These are phyloP conservation scores for Notospermus geniculatus DNA, from an alignment of 1,140 invertebrate genomes.

Conservation along the genomic window DNA sequence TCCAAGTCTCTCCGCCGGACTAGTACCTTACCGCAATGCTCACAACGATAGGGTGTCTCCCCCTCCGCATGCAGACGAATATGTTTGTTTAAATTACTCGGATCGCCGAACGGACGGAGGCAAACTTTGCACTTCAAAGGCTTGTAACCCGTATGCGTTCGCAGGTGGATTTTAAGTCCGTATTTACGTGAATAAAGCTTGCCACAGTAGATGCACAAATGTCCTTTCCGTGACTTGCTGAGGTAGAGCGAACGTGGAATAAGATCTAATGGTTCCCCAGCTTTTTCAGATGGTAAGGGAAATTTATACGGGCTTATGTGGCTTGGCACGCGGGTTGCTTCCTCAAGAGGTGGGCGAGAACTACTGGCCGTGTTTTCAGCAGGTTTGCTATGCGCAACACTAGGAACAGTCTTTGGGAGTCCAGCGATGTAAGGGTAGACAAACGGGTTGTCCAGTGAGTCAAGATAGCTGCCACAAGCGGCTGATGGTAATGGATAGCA, in stretches of 20 bases:
- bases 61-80: slow-evolving; percentile 55
- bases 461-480: too few relatives aligned
- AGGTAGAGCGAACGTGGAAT: slow-evolving; percentile 41
- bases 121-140: slow-evolving; percentile 52
- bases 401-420: too few relatives aligned
- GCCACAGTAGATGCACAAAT: slow-evolving; percentile 66
- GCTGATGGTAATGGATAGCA: slow-evolving; percentile 9
- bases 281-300: slow-evolving; percentile 31
- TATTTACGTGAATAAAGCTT: slow-evolving; percentile 91
- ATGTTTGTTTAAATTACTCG: slow-evolving; percentile 56
- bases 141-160: slow-evolving; percentile 70
- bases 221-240: slow-evolving; percentile 41
- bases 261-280: slow-evolving; percentile 42
- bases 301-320: slow-evolving; percentile 16
- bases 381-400: background rate
- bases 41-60: slow-evolving; percentile 55
- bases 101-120: slow-evolving; percentile 49
- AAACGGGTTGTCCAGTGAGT: too few relatives aligned
- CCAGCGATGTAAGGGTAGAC: too few relatives aligned
- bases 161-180: slow-evolving; percentile 93
- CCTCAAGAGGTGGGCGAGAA: background rate
- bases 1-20: slow-evolving; percentile 77
- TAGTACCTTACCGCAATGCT: slow-evolving; percentile 55
- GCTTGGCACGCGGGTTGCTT: background rate
- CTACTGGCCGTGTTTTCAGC: background rate